phyloP scores from a whole-genome alignment of 30 jellyfish, hydroid and myxozoan genomes.

The Sanderia malayensis region DNA sequence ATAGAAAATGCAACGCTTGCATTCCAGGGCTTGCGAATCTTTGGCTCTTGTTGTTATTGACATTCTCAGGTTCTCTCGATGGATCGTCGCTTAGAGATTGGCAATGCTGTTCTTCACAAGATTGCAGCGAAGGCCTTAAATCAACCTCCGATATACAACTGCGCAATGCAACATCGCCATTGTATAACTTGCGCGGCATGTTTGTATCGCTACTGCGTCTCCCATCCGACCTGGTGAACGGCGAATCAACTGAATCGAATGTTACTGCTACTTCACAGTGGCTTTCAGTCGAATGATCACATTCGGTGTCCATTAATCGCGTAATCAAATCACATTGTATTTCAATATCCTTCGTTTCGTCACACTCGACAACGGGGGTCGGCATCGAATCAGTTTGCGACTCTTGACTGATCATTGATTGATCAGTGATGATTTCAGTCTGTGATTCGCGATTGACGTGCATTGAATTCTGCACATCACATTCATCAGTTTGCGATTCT shows the following conservation, averaged over 20 bases:
- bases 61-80: background rate
- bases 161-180: conserved; percentile 4
- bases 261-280: conserved; percentile 19
- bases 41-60: background rate
- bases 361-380: background rate
- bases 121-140: conserved; percentile 7
- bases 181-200: background rate
- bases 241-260: conserved; percentile 1
- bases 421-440: conserved; percentile 9
- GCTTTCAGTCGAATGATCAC: background rate
- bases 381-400: conserved; percentile 21
- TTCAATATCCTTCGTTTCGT: conserved; percentile 7
- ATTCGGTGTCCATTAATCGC: conserved; percentile 14
- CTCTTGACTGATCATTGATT: background rate
- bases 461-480: background rate
- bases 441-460: conserved; percentile 21
- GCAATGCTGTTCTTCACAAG: conserved; percentile 14
- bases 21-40: conserved; percentile 63
- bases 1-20: conserved; percentile 79
- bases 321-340: conserved; percentile 39
- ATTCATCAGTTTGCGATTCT: conserved; percentile 42
- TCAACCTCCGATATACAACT: conserved; percentile 52
- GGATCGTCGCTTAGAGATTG: conserved; percentile 61
- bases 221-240: too few relatives aligned
- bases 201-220: conserved; percentile 4